Evolutionary conservation across 1,140 invertebrate genomes (phyloP).

Genomic region (Drosophila tristis): DNA sequence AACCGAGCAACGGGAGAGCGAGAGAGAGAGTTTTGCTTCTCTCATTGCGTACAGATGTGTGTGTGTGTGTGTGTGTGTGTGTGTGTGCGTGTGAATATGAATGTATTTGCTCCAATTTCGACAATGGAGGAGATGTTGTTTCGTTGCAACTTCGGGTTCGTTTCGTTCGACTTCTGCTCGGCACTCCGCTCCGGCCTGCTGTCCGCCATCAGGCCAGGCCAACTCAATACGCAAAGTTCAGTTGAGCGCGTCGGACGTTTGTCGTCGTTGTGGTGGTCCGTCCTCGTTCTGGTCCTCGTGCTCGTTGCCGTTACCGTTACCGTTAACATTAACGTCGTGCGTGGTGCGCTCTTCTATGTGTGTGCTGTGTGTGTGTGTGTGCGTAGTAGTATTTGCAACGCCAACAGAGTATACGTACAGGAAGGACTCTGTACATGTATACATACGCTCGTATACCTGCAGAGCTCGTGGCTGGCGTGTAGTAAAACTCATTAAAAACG

Average conservation of each 20-base stretch:
- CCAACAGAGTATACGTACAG: slow-evolving; percentile 33
- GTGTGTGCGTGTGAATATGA: slow-evolving; percentile 37
- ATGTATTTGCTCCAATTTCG: slow-evolving; percentile 75
- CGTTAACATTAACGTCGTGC: slow-evolving; percentile 52
- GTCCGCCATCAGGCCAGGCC: slow-evolving; percentile 32
- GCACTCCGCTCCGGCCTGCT: slow-evolving; percentile 31
- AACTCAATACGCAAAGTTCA: slow-evolving; percentile 81
- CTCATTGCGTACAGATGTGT: neutral
- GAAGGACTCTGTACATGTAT: slow-evolving; percentile 3
- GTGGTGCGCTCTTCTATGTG: slow-evolving; percentile 11
- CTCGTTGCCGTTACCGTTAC: slow-evolving; percentile 2
- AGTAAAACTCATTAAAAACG: slow-evolving; percentile 79
- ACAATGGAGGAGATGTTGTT: slow-evolving; percentile 19
- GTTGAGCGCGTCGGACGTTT: slow-evolving; percentile 77
- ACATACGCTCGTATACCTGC: slow-evolving; percentile 32
- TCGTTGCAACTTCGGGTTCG: slow-evolving; percentile 45
- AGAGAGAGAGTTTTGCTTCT: neutral
- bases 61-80: slow-evolving; percentile 17
- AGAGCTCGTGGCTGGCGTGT: slow-evolving; percentile 66
- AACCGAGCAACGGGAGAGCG: slow-evolving; percentile 39
- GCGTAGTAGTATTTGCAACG: slow-evolving; percentile 73
- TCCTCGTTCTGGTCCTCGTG: slow-evolving; percentile 35
- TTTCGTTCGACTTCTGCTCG: slow-evolving; percentile 20
- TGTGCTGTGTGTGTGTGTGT: slow-evolving; percentile 36
- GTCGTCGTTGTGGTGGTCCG: slow-evolving; percentile 40